phyloP scores from a whole-genome alignment of 1,140 invertebrate species.

The Drosophila melanogaster region Release_6_plus_ISO1_MT NT_033779.5:4584001-4584500 shows the following conservation, averaged over 20 bases:
- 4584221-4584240: background rate
- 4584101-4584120: constrained; percentile 54
- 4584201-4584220: constrained; percentile 11
- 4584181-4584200: constrained; percentile 14
- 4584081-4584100: constrained; percentile 27
- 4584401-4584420: too few species aligned
- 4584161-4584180: constrained; percentile 43
- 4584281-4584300: constrained; percentile 18
- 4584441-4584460: background rate
- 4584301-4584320: background rate
- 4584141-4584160: constrained; percentile 56
- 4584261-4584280: constrained; percentile 11
- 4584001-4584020: constrained; percentile 54
- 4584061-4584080: constrained; percentile 19
- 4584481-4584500: background rate
- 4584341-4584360: background rate
- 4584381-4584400: too few species aligned
- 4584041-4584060: constrained; percentile 37
- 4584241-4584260: constrained; percentile 4
- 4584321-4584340: background rate
- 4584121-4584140: constrained; percentile 46
- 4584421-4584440: too few species aligned
- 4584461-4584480: constrained; percentile 25
- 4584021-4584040: constrained; percentile 69
- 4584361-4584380: background rate